Evolutionary conservation across 1,140 invertebrate genomes (phyloP), one percentile per base, ranked within the genome.

Genomic region (Drosophila quadrilineata): DNA sequence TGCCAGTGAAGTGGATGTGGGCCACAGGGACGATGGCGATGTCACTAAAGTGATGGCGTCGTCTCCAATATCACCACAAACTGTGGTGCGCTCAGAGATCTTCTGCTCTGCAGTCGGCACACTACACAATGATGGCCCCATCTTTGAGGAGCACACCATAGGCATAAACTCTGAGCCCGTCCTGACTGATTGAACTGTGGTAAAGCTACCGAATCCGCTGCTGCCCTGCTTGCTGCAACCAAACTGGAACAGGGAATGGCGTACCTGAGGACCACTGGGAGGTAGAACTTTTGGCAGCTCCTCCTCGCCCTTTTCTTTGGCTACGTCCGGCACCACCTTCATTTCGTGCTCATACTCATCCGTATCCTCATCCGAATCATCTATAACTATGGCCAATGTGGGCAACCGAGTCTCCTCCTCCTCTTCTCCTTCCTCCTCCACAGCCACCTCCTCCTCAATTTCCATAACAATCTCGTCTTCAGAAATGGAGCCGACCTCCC

Each of bases 51-150:
- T 45, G n/a, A n/a, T n/a, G n/a, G n/a, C n/a, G n/a, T n/a, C n/a
- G 12, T 75, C 71, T 0, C 76, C 68, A 16, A 64, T 35, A 3
- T 84, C 72, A 0, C 50, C 77, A 31, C 73, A 76, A 0, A 88
- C 69, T n/a, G 86, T 88, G 6, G 71, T 85, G 8, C 87, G 71
- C 48, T 88, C 87, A 0, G 74, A 86, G 14, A 88, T 66, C 38
- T 65, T 88, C 0, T 14, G 8, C 3, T 29, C n/a, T 14, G 36
- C 9, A n/a, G 14, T 28, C n/a, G n/a, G n/a, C n/a, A n/a, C n/a
- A n/a, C n/a, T n/a, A n/a, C n/a, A n/a, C n/a, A n/a, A n/a, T n/a
- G 35, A 1, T 29, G 49, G 40, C 1, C 60, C 26, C 69, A 88
- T 76, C 31, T 85, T 88, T 0, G 87, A 88, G 1, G 87, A 88